phyloP scores from a whole-genome alignment of 1,140 invertebrate genomes.

The Drosophila trapezifrons region DNA sequence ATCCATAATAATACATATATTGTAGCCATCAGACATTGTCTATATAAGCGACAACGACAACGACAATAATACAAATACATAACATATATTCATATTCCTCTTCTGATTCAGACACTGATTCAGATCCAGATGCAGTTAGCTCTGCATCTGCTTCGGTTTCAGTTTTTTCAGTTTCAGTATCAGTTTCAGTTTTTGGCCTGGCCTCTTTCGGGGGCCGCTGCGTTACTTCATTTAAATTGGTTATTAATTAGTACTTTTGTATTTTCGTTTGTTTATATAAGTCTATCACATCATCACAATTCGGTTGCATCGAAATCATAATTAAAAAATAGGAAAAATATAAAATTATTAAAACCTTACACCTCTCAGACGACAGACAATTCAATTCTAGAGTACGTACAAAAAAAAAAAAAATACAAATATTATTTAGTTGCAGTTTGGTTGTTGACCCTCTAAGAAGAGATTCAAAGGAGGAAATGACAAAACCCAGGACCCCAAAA shows the following conservation, averaged over 20 bases:
- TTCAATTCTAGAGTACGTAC: constrained; percentile 26
- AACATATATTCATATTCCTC: constrained; percentile 63
- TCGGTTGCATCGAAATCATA: constrained; percentile 73
- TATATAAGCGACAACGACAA: constrained; percentile 53
- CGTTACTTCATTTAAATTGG: constrained; percentile 62
- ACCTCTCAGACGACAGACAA: constrained; percentile 2
- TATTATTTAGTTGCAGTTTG: constrained; percentile 15
- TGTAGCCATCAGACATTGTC: constrained; percentile 62
- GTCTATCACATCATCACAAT: constrained; percentile 83
- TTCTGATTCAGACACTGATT: constrained; percentile 47
- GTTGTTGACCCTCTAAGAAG: constrained; percentile 3
- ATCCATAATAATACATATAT: constrained; percentile 80
- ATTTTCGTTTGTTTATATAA: constrained; percentile 73
- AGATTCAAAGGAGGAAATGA: constrained; percentile 12
- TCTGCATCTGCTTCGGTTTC: constrained; percentile 21
- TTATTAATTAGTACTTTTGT: constrained; percentile 75
- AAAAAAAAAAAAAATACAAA: constrained; percentile 21
- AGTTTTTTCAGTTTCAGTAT: constrained; percentile 29
- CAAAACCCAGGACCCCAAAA: constrained; percentile 11
- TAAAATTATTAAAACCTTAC: constrained; percentile 40
- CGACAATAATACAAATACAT: constrained; percentile 76
- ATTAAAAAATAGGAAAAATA: constrained; percentile 38
- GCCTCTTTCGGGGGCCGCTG: constrained; percentile 37
- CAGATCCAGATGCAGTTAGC: constrained; percentile 18
- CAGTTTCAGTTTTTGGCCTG: constrained; percentile 35